Base-by-base conservation (phyloP, 1,140 invertebrate species). In the Orussus abietinus region DNA sequence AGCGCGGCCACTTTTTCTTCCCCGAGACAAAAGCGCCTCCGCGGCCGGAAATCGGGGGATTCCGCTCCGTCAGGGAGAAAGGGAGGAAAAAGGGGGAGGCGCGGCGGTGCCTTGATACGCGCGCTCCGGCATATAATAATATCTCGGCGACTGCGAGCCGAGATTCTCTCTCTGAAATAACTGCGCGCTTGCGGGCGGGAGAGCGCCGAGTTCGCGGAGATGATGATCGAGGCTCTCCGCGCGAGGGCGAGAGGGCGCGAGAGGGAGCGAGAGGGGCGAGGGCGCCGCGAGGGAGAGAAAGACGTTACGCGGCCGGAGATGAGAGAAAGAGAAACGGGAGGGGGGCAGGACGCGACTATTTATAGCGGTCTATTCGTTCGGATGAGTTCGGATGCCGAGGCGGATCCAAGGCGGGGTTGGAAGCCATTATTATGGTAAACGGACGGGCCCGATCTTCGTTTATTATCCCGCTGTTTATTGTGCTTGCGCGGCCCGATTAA, bases 341-440 rank as follows among this genome's bases (percentile, higher is more conserved):
- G 45, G 45, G 22, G 7, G 28, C n/a, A n/a, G n/a, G n/a, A 30
- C 36, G 17, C 29, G 12, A 38, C 60, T 66, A 64, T 66, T 63
- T 64, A 62, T 66, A 66, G 49, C 43, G 42, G 45, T 56, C 58
- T 63, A 62, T 59, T 60, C 62, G 60, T 57, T 64, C 51, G 47
- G 53, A 46, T 55, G 49, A 41, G 47, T 61, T 52, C 51, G 49
- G 45, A 30, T 44, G 51, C 55, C 35, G 47, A 46, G 37, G 33
- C 48, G n/a, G 40, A 51, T 56, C 49, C 55, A n/a, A n/a, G 51
- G 52, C 44, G 55, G 45, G 48, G 51, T 21, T 51, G 48, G 51
- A 64, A 53, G 49, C 51, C 63, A 67, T 64, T 67, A 64, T 65
- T 67, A 65, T 65, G 59, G 59, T 61, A 62, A 65, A 64, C 57